These are phyloP conservation scores for Stenurella melanura DNA, from an alignment of 2,888 invertebrate genomes.

Conservation along the genomic window DNA sequence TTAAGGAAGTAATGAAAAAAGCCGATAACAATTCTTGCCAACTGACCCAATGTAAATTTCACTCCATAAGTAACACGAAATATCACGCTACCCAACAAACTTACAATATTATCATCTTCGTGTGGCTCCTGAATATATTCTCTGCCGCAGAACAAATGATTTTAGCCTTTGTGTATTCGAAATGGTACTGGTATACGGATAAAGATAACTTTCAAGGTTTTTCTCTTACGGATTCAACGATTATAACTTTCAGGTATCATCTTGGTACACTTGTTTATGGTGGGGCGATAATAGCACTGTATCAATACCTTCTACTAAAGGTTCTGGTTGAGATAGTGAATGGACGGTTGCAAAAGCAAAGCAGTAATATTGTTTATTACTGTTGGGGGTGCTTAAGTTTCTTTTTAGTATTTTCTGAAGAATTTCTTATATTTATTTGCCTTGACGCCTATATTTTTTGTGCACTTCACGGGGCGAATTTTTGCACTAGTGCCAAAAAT, in stretches of 20 bases:
- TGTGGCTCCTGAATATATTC: not conserved
- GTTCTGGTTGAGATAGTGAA: not conserved
- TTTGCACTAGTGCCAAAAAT: conserved; percentile 9
- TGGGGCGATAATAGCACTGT: not conserved
- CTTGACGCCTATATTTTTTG: conserved; percentile 22
- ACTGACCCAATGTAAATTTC: not conserved
- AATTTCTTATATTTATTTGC: conserved; percentile 1
- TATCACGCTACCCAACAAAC: not conserved
- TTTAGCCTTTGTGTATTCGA: not conserved
- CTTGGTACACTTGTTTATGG: not conserved
- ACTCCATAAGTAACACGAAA: not conserved
- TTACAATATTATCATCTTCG: not conserved
- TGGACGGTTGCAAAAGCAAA: not conserved
- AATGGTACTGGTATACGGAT: not conserved
- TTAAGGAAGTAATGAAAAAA: not conserved
- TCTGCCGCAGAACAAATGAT: conserved; percentile 6
- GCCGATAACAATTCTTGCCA: not conserved
- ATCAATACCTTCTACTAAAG: conserved; percentile 9
- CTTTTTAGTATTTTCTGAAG: not conserved
- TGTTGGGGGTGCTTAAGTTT: not conserved
- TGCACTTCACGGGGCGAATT: not conserved
- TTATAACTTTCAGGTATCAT: conserved; percentile 10
- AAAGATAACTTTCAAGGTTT: not conserved
- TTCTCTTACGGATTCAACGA: not conserved
- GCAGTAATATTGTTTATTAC: not conserved